phyloP scores from a whole-genome alignment of 2,797 vertebrate genomes.

The Champsocephalus esox region DNA sequence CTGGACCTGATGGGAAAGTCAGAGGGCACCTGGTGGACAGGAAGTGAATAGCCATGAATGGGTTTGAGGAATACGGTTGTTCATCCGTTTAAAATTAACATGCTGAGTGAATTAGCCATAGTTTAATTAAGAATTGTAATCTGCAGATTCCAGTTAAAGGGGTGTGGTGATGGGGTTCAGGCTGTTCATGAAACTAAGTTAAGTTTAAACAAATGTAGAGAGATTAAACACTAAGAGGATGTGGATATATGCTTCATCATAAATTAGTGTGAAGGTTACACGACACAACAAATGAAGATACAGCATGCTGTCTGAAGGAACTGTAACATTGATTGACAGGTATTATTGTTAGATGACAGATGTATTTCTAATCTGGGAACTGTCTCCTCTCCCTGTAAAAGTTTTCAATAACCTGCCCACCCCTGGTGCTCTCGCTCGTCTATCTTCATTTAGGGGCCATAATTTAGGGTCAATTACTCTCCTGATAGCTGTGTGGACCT shows the following conservation, averaged over 20 bases:
- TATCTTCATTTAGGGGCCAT: neutral
- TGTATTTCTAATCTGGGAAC: neutral
- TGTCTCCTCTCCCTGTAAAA: neutral
- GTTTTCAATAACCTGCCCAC: neutral
- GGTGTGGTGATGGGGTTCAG: too few relatives aligned
- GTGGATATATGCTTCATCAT: too few relatives aligned
- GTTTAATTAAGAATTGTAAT: too few relatives aligned
- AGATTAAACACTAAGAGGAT: too few relatives aligned
- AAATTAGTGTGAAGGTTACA: too few relatives aligned
- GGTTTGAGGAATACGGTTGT: neutral
- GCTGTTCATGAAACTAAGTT: too few relatives aligned
- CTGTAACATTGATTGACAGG: constrained; percentile 15
- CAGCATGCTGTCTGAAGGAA: neutral
- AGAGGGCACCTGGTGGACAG: neutral
- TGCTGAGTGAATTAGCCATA: too few relatives aligned
- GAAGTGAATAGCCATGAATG: neutral
- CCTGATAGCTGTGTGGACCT: neutral
- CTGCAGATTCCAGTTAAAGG: too few relatives aligned
- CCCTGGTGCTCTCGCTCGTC: neutral
- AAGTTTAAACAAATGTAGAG: too few relatives aligned
- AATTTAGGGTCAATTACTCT: neutral
- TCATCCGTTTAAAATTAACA: too few relatives aligned
- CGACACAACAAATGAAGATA: too few relatives aligned
- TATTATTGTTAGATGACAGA: neutral
- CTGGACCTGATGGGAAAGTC: neutral